These are phyloP conservation scores for Oxystoma pomonae DNA, from an alignment of 2,888 invertebrate genomes.

Conservation along the genomic window DNA sequence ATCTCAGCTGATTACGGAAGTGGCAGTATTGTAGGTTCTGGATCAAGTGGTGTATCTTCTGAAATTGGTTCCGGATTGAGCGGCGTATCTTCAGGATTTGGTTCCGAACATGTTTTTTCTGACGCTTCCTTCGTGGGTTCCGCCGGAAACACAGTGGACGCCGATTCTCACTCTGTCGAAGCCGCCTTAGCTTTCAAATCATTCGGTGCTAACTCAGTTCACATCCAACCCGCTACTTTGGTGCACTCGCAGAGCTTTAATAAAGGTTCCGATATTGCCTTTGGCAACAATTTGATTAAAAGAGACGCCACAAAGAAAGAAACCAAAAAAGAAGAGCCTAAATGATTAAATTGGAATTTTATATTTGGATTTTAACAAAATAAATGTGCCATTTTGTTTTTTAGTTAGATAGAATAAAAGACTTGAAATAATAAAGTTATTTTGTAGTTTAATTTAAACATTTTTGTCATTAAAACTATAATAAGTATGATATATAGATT, in stretches of 20 bases:
- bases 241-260: no score
- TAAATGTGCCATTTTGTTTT: not conserved
- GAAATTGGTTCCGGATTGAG: not conserved
- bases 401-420: not conserved
- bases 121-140: not conserved
- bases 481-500: no score
- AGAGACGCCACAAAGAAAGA: no score
- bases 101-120: not conserved
- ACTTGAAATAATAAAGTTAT: not conserved
- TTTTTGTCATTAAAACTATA: no score
- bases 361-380: not conserved
- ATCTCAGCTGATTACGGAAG: not conserved
- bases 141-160: not conserved
- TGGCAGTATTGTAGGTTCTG: not conserved
- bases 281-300: no score
- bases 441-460: no score
- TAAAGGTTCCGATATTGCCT: no score
- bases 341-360: not conserved
- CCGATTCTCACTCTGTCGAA: not conserved
- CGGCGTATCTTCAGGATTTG: not conserved
- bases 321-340: not conserved
- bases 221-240: no score
- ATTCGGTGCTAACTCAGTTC: no score
- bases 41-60: not conserved
- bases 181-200: not conserved